Percentiles rank a stretch among this genome's conserved stretches.
Conservation (phyloP, 2,797 vertebrate genomes). For the Vultur gryphus region DNA sequence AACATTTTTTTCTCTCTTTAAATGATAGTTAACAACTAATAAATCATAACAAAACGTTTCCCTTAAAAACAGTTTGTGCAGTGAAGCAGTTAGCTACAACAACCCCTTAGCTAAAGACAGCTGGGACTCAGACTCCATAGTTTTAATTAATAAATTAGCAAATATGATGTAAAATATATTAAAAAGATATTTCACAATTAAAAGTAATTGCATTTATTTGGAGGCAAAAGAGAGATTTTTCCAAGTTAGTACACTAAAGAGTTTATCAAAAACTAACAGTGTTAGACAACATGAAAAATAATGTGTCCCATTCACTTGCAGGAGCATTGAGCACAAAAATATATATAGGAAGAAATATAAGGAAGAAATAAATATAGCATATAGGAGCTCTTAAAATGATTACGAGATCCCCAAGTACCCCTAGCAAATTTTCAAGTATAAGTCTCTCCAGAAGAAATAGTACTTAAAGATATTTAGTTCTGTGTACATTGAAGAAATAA, state of each 20-base stretch:
- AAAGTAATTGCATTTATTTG: not conserved
- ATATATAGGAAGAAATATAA: not conserved
- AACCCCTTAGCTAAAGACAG: not conserved
- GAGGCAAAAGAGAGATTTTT: not conserved
- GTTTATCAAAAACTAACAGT: not conserved
- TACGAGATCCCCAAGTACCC: not conserved
- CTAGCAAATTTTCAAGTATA: not conserved
- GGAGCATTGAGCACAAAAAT: not conserved
- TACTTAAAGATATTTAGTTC: not conserved
- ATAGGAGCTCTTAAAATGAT: not conserved
- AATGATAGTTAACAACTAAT: not conserved
- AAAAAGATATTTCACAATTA: not conserved
- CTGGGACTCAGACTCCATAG: not conserved
- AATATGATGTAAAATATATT: not conserved
- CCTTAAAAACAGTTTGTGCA: not conserved
- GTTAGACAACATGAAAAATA: not conserved
- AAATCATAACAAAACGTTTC: not conserved
- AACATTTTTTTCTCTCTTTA: not conserved
- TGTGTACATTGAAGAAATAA: not conserved
- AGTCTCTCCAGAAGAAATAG: not conserved
- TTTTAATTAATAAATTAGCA: conserved; percentile 25
- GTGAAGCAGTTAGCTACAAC: not conserved
- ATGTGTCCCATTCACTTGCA: not conserved
- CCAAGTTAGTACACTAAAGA: not conserved
- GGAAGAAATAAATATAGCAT: not conserved